Evolutionary conservation across 2,113 vertebrate species (phyloP), one percentile per base, ranked within the genome.

Genomic region (Suricata suricatta): DNA sequence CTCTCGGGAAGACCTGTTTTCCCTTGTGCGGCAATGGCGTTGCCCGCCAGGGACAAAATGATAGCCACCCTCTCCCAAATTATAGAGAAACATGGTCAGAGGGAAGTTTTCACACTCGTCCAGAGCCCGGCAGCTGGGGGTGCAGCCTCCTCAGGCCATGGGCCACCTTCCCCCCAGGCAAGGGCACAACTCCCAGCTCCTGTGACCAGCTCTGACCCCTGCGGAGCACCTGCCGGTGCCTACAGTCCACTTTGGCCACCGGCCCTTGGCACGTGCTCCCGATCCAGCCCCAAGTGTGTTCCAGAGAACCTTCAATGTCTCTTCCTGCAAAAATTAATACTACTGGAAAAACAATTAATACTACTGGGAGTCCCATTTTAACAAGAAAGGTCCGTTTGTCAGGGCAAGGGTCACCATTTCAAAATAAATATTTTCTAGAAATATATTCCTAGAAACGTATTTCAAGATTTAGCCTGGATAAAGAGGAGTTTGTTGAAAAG

Each of bases 241-340:
- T 0, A 8, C 0, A 2, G 0, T 0, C 38, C 7, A 13, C n/a
- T 10, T 52, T 27, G 90, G 31, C 50, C 31, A 0, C 4, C 0
- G 9, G 14, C 19, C 31, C 12, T 31, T 64, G 41, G 74, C 0
- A 6, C 21, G 29, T 6, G 2, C 29, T 14, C 4, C 25, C 0
- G 14, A 57, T 25, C 27, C 38, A 5, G n/a, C 14, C 16, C 14
- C 16, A 0, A 0, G 0, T 72, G 52, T 25, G 8, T 16, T 31
- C 57, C 63, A 1, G 5, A 15, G 63, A 81, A 25, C 4, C 25
- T 23, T 50, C 35, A 21, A 23, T 13, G 13, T 50, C 16, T 52
- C 38, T 50, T 7, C 23, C 12, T 6, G 12, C 7, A 27, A 27
- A 35, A 68, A 71, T 47, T 12, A 25, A 29, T 54, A 5, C 16